These are phyloP conservation scores for Eucera pruinosa DNA, from an alignment of 2,888 invertebrate genomes.

Conservation along the genomic window DNA sequence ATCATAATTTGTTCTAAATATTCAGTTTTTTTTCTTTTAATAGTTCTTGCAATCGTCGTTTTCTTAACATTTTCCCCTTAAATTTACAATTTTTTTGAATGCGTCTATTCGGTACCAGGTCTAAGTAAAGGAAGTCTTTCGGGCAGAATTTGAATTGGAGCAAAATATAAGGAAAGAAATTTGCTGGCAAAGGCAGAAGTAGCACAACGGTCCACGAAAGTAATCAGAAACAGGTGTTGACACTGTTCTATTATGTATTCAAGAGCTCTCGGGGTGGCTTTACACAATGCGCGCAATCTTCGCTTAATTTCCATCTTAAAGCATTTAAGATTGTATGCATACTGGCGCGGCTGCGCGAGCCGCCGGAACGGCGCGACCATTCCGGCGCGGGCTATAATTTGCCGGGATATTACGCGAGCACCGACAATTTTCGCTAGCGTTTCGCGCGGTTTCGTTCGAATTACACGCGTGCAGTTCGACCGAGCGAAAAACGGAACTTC, in stretches of 20 bases:
- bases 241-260: conserved; percentile 62
- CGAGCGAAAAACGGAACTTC: no score
- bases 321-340: conserved; percentile 63
- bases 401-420: conserved; percentile 42
- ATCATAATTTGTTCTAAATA: no score
- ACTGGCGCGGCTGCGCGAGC: conserved; percentile 30
- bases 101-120: no score
- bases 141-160: no score
- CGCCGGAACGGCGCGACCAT: conserved; percentile 28
- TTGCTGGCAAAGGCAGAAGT: no score
- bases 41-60: no score
- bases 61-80: no score
- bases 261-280: conserved; percentile 53
- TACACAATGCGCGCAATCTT: conserved; percentile 61
- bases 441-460: conserved; percentile 11
- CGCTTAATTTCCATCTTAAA: conserved; percentile 65
- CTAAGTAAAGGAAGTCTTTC: no score
- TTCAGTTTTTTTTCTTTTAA: no score
- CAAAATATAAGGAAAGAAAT: no score
- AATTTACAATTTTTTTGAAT: no score
- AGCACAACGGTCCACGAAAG: conserved; percentile 5
- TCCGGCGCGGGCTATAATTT: conserved; percentile 51
- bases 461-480: not conserved
- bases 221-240: conserved; percentile 65
- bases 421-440: conserved; percentile 29